A percentile compares a stretch with the other conserved stretches of the same genome.
phyloP scores from a whole-genome alignment of 1,140 invertebrate genomes.

The Leguminivora glycinivorella region DNA sequence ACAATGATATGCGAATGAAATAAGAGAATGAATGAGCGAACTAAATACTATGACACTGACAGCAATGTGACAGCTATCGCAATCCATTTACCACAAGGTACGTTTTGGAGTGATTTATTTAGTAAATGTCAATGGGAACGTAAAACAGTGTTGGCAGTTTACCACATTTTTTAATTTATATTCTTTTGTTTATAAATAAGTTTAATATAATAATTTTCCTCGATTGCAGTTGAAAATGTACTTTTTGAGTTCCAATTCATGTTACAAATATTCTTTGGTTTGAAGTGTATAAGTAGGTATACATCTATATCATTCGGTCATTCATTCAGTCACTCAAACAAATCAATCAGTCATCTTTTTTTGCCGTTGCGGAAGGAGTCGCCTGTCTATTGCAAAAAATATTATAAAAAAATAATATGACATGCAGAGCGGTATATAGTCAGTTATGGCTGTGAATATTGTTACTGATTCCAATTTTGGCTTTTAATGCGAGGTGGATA shows the following conservation, averaged over 20 bases:
- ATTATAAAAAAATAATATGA: not conserved
- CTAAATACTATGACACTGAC: not conserved
- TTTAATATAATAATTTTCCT: not conserved
- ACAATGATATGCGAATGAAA: conserved; percentile 14
- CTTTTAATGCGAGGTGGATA: not conserved
- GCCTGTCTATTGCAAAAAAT: conserved; percentile 9
- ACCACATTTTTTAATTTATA: too few relatives aligned
- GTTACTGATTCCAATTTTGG: not conserved
- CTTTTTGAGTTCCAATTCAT: too few relatives aligned
- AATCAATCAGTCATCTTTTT: conserved; percentile 7
- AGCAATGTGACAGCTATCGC: not conserved
- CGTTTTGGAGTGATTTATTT: not conserved
- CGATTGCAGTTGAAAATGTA: not conserved
- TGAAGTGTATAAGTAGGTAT: too few relatives aligned
- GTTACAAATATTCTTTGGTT: too few relatives aligned
- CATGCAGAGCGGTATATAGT: not conserved
- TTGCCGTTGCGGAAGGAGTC: not conserved
- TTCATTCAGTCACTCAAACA: not conserved
- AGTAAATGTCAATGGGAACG: not conserved
- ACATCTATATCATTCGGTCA: not conserved
- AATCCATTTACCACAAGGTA: not conserved
- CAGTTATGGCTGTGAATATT: not conserved
- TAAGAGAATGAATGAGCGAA: not conserved
- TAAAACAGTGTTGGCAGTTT: not conserved
- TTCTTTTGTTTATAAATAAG: too few relatives aligned